Evolutionary conservation across 2,888 invertebrate genomes (phyloP).

Genomic region (Norana najaformis): DNA sequence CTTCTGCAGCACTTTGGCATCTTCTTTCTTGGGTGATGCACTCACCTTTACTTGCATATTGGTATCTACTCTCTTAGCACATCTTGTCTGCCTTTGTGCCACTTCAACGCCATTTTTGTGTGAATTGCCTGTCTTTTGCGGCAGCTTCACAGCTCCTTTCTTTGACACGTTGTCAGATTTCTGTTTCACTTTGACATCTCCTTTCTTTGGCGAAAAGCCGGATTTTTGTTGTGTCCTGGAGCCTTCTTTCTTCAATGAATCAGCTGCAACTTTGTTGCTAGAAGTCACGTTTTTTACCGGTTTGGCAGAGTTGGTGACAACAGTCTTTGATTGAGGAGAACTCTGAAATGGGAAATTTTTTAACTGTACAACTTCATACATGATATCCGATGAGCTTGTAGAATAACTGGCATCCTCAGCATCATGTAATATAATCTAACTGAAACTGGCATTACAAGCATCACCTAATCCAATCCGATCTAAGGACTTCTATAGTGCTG

Average conservation of each 20-base stretch:
- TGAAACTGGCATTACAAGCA: too few species aligned
- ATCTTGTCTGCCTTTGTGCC: not conserved
- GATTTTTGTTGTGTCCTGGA: not conserved
- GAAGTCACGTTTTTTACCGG: not conserved
- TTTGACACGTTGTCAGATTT: not conserved
- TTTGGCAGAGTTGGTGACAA: not conserved
- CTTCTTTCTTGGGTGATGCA: not conserved
- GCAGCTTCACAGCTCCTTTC: not conserved
- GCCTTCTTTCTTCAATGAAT: not conserved
- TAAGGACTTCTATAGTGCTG: too few species aligned
- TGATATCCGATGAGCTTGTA: not conserved
- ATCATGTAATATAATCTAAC: not conserved
- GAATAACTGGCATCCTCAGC: not conserved
- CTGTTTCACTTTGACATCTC: not conserved
- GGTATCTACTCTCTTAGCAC: not conserved
- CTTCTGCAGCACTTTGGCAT: not conserved
- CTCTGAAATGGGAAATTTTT: not conserved
- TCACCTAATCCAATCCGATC: too few species aligned
- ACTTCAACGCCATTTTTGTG: not conserved
- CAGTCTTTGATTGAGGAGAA: not conserved
- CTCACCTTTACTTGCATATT: not conserved
- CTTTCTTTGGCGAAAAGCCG: not conserved
- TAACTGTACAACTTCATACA: not conserved
- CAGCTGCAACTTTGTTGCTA: not conserved
- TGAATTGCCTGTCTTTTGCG: not conserved